phyloP scores from a whole-genome alignment of 2,113 vertebrate genomes.

The Malurus elegans region DNA sequence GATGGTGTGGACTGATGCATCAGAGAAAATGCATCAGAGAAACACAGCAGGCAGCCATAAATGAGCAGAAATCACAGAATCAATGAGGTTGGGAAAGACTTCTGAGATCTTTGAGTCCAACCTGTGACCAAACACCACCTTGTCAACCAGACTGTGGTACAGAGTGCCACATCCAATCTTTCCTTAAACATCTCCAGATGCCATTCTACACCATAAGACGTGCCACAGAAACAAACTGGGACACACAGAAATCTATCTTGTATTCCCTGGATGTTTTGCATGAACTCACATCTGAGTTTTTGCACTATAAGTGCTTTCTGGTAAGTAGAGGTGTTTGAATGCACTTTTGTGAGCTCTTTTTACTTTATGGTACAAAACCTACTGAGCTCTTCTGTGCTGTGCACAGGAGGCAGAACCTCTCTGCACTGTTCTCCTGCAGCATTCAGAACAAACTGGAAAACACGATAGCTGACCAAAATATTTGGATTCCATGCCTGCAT shows the following conservation, averaged over 20 bases:
- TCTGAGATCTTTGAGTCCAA: neutral
- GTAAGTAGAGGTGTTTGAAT: neutral
- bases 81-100: neutral
- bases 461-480: neutral
- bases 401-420: neutral
- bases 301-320: neutral
- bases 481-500: neutral
- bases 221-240: neutral
- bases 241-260: neutral
- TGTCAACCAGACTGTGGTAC: neutral
- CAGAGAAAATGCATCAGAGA: neutral
- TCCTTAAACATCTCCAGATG: neutral
- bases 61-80: neutral
- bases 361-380: neutral
- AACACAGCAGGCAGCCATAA: neutral
- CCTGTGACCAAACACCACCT: neutral
- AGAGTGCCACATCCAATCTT: no score
- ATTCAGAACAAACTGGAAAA: neutral
- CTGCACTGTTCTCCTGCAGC: neutral
- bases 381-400: neutral
- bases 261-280: neutral
- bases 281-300: neutral
- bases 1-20: neutral
- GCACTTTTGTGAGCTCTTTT: neutral
- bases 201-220: rapidly evolving